These are phyloP conservation scores for Micromesistius poutassou DNA, from an alignment of 2,797 vertebrate genomes.

Conservation along the genomic window DNA sequence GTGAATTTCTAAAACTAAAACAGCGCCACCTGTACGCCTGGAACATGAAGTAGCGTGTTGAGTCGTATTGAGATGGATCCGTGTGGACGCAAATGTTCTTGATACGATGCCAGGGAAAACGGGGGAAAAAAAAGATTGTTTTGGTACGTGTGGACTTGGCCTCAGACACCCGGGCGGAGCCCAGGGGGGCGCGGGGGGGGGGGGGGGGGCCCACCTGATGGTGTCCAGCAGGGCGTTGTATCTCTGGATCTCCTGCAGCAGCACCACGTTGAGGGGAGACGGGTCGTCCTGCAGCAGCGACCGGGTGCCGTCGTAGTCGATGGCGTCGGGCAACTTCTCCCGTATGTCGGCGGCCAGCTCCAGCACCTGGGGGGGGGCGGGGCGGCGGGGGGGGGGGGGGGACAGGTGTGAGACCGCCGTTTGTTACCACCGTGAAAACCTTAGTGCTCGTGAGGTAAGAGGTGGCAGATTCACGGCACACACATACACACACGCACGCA, in stretches of 20 bases:
- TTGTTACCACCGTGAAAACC: too few relatives aligned
- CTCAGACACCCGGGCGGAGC: too few relatives aligned
- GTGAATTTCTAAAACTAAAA: too few relatives aligned
- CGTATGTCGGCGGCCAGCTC: slow-evolving; percentile 77
- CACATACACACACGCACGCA: neutral
- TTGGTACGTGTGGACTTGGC: too few relatives aligned
- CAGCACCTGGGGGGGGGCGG: slow-evolving; percentile 71
- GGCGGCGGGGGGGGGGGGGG: neutral
- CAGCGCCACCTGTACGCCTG: too few relatives aligned
- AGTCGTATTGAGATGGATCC: too few relatives aligned
- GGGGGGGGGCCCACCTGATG: slow-evolving; percentile 71
- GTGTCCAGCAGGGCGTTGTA: slow-evolving; percentile 81
- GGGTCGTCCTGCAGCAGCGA: slow-evolving; percentile 72
- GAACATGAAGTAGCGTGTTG: too few relatives aligned
- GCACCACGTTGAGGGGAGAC: slow-evolving; percentile 81
- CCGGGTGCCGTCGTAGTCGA: slow-evolving; percentile 74
- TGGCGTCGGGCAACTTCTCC: slow-evolving; percentile 74
- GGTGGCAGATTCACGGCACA: neutral
- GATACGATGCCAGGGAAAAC: too few relatives aligned
- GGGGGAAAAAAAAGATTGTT: too few relatives aligned
- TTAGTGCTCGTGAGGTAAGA: neutral
- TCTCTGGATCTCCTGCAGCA: slow-evolving; percentile 88
- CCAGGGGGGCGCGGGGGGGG: too few relatives aligned
- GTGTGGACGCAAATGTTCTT: too few relatives aligned
- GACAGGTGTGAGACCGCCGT: neutral